Conservation (phyloP, 2,888 invertebrate species). For the Argynnis bischoffii region DNA sequence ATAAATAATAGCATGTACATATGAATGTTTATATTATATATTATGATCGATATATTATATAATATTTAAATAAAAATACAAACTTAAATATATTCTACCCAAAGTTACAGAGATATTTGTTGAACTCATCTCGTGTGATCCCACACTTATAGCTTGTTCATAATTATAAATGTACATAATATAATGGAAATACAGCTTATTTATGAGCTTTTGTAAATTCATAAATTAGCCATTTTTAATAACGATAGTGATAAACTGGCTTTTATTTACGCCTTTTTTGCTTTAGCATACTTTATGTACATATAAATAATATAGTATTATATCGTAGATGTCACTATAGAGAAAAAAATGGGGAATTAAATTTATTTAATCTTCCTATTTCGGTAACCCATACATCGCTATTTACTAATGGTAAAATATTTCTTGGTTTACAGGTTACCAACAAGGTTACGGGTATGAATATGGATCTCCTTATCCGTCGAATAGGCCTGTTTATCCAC, state of each 20-base stretch:
- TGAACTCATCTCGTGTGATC: slow-evolving; percentile 11
- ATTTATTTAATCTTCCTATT: neutral
- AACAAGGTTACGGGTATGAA: slow-evolving; percentile 86
- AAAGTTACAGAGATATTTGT: neutral
- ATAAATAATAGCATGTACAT: too few relatives aligned
- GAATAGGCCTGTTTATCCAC: slow-evolving; percentile 90
- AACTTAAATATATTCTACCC: neutral
- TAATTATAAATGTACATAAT: slow-evolving; percentile 3
- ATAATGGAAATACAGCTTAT: neutral
- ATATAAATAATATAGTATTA: slow-evolving; percentile 9
- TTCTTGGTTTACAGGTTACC: slow-evolving; percentile 76
- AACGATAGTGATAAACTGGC: neutral
- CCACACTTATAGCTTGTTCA: slow-evolving; percentile 2
- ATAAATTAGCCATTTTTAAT: neutral
- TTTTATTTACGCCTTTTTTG: slow-evolving; percentile 8
- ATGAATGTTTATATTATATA: too few relatives aligned
- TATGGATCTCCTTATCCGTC: slow-evolving; percentile 86
- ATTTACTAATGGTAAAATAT: slow-evolving; percentile 4
- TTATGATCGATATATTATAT: too few relatives aligned
- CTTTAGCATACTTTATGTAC: slow-evolving; percentile 2
- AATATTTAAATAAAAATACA: too few relatives aligned
- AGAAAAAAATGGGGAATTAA: neutral
- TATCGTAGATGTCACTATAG: neutral
- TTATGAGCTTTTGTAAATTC: neutral
- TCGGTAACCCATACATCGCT: neutral